Evolutionary conservation across 2,113 vertebrate species (phyloP).

Genomic region (Cebus imitator): DNA sequence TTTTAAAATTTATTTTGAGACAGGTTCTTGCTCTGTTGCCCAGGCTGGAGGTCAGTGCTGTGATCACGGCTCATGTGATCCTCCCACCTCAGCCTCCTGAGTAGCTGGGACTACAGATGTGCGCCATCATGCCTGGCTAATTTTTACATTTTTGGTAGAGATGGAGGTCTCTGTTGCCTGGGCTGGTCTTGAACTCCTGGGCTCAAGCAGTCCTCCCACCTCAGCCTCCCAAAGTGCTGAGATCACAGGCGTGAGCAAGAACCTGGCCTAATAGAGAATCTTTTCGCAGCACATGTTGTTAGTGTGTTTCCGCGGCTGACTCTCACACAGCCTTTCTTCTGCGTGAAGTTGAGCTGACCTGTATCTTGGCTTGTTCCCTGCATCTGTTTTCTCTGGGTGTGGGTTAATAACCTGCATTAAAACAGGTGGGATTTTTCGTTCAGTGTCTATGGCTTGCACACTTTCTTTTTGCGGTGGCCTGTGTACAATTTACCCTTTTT

Average conservation of each 20-base stretch:
- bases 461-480: rapidly evolving
- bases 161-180: no score
- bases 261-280: no score
- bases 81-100: not conserved
- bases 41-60: not conserved
- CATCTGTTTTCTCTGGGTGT: rapidly evolving
- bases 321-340: not conserved
- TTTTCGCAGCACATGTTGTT: not conserved
- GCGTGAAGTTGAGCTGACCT: rapidly evolving
- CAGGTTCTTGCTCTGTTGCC: not conserved
- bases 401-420: not conserved
- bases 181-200: no score
- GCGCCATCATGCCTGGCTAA: no score
- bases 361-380: no score
- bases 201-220: no score
- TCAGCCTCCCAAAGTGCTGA: no score
- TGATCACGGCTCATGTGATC: not conserved
- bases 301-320: not conserved
- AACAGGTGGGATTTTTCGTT: not conserved
- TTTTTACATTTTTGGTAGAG: no score
- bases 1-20: not conserved
- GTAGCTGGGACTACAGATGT: not conserved
- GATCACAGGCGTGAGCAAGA: not conserved
- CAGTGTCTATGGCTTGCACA: rapidly evolving
- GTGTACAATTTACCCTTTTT: not conserved